phyloP scores from a whole-genome alignment of 2,888 invertebrate species.

The Macropis europaea region DNA sequence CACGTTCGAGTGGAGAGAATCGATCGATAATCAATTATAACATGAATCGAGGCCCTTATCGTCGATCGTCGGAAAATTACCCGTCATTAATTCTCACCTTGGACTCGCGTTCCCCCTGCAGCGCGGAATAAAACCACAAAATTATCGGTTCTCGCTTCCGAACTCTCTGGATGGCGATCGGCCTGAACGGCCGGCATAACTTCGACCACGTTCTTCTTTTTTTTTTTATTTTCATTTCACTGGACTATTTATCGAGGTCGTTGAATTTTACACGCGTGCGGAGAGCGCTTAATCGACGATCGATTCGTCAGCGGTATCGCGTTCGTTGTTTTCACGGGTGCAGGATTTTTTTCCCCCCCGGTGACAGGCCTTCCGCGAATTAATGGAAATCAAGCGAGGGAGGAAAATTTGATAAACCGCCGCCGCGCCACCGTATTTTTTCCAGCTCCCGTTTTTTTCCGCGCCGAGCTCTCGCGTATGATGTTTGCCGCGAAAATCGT shows the following conservation, averaged over 20 bases:
- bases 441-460: background rate
- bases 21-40: slow-evolving; percentile 1
- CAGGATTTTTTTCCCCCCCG: background rate
- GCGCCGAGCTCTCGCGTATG: background rate
- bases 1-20: background rate
- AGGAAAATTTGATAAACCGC: slow-evolving; percentile 42
- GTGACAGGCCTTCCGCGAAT: slow-evolving; percentile 14
- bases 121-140: background rate
- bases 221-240: too few relatives aligned
- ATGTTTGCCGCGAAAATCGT: slow-evolving; percentile 48
- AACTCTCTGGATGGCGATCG: background rate
- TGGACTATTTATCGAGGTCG: too few relatives aligned
- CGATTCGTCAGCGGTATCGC: slow-evolving; percentile 13
- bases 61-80: slow-evolving; percentile 22
- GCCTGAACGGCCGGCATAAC: background rate
- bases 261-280: background rate
- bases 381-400: slow-evolving; percentile 27
- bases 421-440: background rate
- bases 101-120: background rate
- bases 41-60: background rate
- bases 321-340: slow-evolving; percentile 29
- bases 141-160: background rate
- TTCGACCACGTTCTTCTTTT: background rate
- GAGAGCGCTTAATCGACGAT: slow-evolving; percentile 39
- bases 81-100: slow-evolving; percentile 13